A percentile compares a stretch with the other conserved stretches of the same genome.
These are phyloP conservation scores for Drosophila setifemur DNA, from an alignment of 1,140 invertebrate genomes.

Conservation along the genomic window DNA sequence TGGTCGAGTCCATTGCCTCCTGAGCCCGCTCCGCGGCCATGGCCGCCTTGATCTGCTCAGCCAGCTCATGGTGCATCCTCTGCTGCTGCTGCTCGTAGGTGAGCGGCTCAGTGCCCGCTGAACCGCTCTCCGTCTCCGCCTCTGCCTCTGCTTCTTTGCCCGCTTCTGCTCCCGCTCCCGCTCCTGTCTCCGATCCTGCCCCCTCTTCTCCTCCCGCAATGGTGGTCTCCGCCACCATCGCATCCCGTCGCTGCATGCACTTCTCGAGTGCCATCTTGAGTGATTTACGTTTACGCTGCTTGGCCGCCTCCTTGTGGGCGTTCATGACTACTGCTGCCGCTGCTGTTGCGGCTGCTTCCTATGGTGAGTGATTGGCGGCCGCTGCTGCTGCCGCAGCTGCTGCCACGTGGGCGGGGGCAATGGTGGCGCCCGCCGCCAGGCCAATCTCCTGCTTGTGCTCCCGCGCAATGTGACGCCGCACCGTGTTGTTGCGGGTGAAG, in stretches of 20 bases:
- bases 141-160: not conserved
- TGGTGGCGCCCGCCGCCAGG: constrained; percentile 85
- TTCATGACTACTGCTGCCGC: constrained; percentile 82
- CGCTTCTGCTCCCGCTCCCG: constrained; percentile 9
- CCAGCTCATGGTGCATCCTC: constrained; percentile 49
- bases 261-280: constrained; percentile 82
- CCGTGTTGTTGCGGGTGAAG: constrained; percentile 96
- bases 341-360: constrained; percentile 82
- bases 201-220: not conserved
- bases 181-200: not conserved
- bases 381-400: constrained; percentile 81
- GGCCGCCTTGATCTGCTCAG: constrained; percentile 59
- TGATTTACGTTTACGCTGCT: constrained; percentile 82
- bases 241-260: constrained; percentile 78
- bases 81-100: constrained; percentile 60
- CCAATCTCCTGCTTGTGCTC: constrained; percentile 91
- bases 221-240: constrained; percentile 49
- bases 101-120: constrained; percentile 32
- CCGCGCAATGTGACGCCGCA: constrained; percentile 92
- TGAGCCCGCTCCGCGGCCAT: constrained; percentile 66
- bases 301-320: constrained; percentile 75
- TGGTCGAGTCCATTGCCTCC: constrained; percentile 55
- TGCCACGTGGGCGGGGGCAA: constrained; percentile 73
- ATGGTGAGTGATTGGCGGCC: constrained; percentile 84
- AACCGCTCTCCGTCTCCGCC: not conserved